Base-by-base conservation (phyloP, 2,888 invertebrate genomes). In the Epirrhoe tristata region DNA sequence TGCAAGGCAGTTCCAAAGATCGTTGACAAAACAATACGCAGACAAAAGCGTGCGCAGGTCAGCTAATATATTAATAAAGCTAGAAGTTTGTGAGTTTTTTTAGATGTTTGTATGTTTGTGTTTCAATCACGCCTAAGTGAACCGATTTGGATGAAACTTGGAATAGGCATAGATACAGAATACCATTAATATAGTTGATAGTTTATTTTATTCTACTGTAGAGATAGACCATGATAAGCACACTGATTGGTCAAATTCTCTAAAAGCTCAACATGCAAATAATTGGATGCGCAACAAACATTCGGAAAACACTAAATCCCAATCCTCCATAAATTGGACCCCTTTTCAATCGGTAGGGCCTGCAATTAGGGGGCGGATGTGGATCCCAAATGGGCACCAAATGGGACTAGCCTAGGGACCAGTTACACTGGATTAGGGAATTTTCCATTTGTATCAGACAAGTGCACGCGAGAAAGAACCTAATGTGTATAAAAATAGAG, bases 311-410 rank as follows among this genome's bases (percentile, higher is more conserved):
- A 73, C 72, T 73, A 74, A 79, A 77, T 76, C 73, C 69, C 63
- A 58, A 67, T 75, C 71, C 72, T 70, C 73, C 66, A 81, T 80
- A 81, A 81, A 82, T 80, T 75, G 70, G 65, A 53, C 76, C 78
- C 81, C 77, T 77, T 77, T 75, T 73, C 70, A 76, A 78, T 76
- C 76, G 80, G 73, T 75, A 75, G 76, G 76, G 73, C 70, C 60
- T 75, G 77, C 81, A 83, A 83, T 83, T 83, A 83, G 82, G 75
- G 73, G 71, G 65, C 74, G 79, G 79, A 78, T 82, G 80, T 79
- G 73, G 64, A 63, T 74, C 74, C 77, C 75, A 80, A 82, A 82
- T 81, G 78, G 83, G 75, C 76, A 77, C 81, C 81, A 76, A 81
- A 83, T 78, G 76, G 66, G 63, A 63, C 66, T 65, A 57, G 66